A percentile compares a stretch with the other conserved stretches of the same genome.
phyloP scores from a whole-genome alignment of 2,888 invertebrate species.

The Oscheius sp. region DNA sequence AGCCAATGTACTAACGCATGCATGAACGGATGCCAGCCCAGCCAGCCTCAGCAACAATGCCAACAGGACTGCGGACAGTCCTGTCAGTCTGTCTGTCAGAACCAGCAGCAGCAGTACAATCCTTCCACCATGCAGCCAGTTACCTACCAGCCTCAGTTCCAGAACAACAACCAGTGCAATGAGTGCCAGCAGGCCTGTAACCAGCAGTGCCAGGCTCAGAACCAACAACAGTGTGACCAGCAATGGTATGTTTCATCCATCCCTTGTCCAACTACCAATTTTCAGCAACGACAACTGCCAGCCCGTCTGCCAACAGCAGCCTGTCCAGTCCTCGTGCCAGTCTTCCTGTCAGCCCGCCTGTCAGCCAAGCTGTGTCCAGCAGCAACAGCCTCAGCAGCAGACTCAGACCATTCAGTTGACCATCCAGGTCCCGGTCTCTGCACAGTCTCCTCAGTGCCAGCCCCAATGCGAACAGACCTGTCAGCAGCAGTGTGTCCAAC shows the following conservation, averaged over 20 bases:
- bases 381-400: slow-evolving; percentile 32
- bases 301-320: slow-evolving; percentile 40
- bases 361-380: slow-evolving; percentile 33
- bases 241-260: slow-evolving; percentile 37
- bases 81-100: slow-evolving; percentile 39
- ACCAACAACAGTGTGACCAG: slow-evolving; percentile 45
- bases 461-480: slow-evolving; percentile 57
- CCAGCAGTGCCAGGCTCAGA: slow-evolving; percentile 40
- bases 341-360: slow-evolving; percentile 36
- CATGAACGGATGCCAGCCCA: slow-evolving; percentile 40
- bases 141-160: slow-evolving; percentile 26
- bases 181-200: slow-evolving; percentile 35
- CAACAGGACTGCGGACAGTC: slow-evolving; percentile 45
- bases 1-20: slow-evolving; percentile 50
- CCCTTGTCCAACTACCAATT: slow-evolving; percentile 27
- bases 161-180: slow-evolving; percentile 22
- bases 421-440: slow-evolving; percentile 51
- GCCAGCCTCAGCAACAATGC: slow-evolving; percentile 36
- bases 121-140: slow-evolving; percentile 20
- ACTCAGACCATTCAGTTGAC: slow-evolving; percentile 36
- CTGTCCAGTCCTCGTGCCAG: not conserved
- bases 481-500: slow-evolving; percentile 55
- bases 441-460: slow-evolving; percentile 54
- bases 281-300: slow-evolving; percentile 49
- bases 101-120: slow-evolving; percentile 37